These are phyloP conservation scores for Xiphorhynchus elegans DNA, from an alignment of 2,113 vertebrate species.

Conservation along the genomic window DNA sequence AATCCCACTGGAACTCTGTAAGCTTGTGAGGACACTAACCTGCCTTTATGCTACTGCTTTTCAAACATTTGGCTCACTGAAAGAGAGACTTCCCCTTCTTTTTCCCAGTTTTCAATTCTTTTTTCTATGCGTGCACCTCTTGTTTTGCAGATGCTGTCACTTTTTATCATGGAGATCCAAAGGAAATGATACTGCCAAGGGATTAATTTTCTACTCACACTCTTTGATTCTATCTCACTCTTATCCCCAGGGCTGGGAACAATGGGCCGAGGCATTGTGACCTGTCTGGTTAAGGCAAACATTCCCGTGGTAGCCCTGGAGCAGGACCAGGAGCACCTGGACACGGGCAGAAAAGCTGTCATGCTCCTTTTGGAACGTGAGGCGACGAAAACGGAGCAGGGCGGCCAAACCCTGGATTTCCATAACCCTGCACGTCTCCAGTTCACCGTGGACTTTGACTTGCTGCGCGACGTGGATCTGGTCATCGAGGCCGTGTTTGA, in stretches of 20 bases:
- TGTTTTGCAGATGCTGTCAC: background rate
- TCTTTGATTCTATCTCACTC: constrained; percentile 18
- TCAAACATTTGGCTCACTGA: background rate
- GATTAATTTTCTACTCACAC: background rate
- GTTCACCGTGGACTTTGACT: constrained; percentile 76
- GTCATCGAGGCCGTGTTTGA: constrained; percentile 95
- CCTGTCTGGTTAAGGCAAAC: constrained; percentile 81
- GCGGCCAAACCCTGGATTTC: constrained; percentile 13
- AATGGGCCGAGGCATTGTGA: constrained; percentile 90
- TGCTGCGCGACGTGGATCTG: constrained; percentile 79
- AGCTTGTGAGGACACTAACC: background rate
- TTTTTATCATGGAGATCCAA: background rate
- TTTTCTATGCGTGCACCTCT: background rate
- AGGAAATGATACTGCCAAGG: background rate
- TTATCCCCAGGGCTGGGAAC: constrained; percentile 87
- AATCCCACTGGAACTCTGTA: background rate
- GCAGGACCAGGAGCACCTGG: constrained; percentile 79
- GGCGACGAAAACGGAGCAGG: constrained; percentile 68
- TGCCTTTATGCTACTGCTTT: background rate
- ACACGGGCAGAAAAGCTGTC: constrained; percentile 74
- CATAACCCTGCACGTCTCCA: constrained; percentile 58
- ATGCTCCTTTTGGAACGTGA: constrained; percentile 78
- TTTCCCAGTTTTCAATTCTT: background rate
- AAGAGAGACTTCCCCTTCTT: background rate
- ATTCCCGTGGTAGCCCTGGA: constrained; percentile 88